A percentile compares a stretch with the other conserved stretches of the same genome.
These are phyloP conservation scores for Pollachius pollachius DNA, from an alignment of 2,113 vertebrate genomes.

Conservation along the genomic window DNA sequence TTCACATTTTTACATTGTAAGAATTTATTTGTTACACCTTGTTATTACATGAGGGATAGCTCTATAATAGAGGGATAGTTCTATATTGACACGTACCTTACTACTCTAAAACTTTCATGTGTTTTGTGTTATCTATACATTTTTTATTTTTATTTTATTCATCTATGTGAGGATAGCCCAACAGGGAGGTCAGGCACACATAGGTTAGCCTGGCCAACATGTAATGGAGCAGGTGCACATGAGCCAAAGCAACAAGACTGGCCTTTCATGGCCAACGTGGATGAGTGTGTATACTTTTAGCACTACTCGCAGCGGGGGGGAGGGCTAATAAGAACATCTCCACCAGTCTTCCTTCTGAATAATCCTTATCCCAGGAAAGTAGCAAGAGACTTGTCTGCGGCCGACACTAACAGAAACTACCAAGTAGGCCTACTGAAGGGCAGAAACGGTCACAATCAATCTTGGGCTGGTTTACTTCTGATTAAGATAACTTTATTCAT, in stretches of 20 bases:
- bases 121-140: neutral
- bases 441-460: neutral
- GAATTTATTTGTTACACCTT: no score
- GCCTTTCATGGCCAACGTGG: constrained; percentile 53
- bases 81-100: no score
- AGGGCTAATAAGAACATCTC: constrained; percentile 22
- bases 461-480: neutral
- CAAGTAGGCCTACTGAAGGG: neutral
- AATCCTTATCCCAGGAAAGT: neutral
- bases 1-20: no score
- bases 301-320: constrained; percentile 36
- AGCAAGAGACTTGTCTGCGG: constrained; percentile 10
- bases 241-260: constrained; percentile 44
- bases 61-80: no score
- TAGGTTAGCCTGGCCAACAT: constrained; percentile 26
- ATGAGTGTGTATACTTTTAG: constrained; percentile 48
- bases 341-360: constrained; percentile 11
- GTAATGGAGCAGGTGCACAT: constrained; percentile 59
- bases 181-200: neutral
- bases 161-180: constrained; percentile 22
- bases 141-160: constrained; percentile 3
- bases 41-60: no score
- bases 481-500: no score
- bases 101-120: no score
- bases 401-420: neutral